Base-by-base conservation (phyloP, 2,888 invertebrate genomes). In the Drosophila birchii region DNA sequence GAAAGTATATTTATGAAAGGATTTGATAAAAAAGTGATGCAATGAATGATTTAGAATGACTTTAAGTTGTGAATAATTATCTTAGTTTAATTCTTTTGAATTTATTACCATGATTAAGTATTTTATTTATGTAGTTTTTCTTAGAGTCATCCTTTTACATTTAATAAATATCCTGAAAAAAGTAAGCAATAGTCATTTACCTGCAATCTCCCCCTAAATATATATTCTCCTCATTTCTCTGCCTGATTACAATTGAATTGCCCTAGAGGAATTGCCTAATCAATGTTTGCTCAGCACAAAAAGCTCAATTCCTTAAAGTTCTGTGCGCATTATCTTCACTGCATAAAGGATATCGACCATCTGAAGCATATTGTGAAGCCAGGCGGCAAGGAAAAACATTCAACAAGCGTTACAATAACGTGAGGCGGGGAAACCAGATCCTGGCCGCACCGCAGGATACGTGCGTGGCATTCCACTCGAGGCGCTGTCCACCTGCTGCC, bases 391-490 rank as follows among this genome's bases (percentile, higher is more conserved):
- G 16, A 45, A 45, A 43, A 59, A 36, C 45, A 70, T 58, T 58
- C 72, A 43, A 29, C 66, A n/a, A 53, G 29, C 45, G 57, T 18
- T 66, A 66, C 58, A 75, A 60, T 60, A 71, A 59, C 45, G 71
- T 47, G 36, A 39, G 38, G 36, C 16, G 47, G 34, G 20, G 38
- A 55, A 72, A 38, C 64, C 53, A 38, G 45, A 34, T 64, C 16
- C 53, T 29, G 41, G 56, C 39, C 55, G 16, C 57, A 45, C 39
- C 75, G 45, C 36, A 45, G 75, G 51, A 41, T 58, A 72, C 72
- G 72, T 72, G 72, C 74, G 41, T 64, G 57, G 72, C 45, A 57
- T 64, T 44, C 63, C 71, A 53, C 63, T 57, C 44, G 44, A 36
- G 39, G 38, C n/a, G 32, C 36, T 66, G 53, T 54, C 34, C 72